Evolutionary conservation across 2,113 vertebrate species (phyloP).

Genomic region (Laterallus jamaicensis): DNA sequence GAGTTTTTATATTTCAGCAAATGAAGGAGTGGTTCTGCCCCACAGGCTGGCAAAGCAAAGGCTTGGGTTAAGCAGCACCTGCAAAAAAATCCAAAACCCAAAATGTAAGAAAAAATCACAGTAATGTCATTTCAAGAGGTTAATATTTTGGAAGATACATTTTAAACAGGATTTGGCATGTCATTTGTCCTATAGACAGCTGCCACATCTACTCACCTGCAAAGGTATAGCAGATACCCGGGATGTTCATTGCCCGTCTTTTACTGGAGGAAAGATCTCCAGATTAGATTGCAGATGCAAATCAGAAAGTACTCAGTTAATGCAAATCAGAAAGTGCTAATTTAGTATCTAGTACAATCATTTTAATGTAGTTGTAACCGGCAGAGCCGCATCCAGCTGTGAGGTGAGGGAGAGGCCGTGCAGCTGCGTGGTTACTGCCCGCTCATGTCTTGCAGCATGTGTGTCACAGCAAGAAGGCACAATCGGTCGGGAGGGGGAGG

Average conservation of each 20-base stretch:
- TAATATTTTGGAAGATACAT: not conserved
- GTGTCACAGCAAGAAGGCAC: not conserved
- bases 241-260: not conserved
- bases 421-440: not conserved
- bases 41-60: not conserved
- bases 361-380: not conserved
- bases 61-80: not conserved
- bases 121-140: not conserved
- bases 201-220: not conserved
- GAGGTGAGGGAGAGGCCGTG: not conserved
- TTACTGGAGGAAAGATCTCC: not conserved
- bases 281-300: not conserved
- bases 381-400: not conserved
- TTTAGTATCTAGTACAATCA: not conserved
- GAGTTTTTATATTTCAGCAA: not conserved
- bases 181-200: not conserved
- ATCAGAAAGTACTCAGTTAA: not conserved
- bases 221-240: not conserved
- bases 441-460: not conserved
- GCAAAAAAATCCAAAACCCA: not conserved
- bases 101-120: not conserved
- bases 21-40: not conserved
- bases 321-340: not conserved
- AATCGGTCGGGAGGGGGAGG: accelerated
- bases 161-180: not conserved